Percentiles rank a stretch among this genome's conserved stretches.
These are phyloP conservation scores for Pipistrellus pipistrellus DNA, from an alignment of 2,797 vertebrate genomes.

Conservation along the genomic window DNA sequence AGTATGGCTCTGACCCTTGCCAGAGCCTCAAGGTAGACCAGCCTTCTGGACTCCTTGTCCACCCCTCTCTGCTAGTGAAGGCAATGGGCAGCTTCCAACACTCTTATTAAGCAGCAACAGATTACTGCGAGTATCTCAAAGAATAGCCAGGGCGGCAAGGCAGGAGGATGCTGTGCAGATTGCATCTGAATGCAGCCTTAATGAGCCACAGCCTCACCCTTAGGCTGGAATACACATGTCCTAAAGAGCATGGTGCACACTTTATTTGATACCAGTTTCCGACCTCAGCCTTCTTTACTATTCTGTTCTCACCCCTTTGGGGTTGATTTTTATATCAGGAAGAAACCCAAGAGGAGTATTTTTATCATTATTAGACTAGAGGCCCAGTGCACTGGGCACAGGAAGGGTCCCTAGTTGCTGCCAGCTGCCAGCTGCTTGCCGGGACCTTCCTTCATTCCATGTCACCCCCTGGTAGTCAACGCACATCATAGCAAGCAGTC, in stretches of 20 bases:
- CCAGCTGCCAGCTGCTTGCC: too few species aligned
- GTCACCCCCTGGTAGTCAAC: too few species aligned
- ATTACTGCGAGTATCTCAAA: not conserved
- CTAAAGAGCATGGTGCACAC: not conserved
- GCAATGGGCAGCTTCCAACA: too few species aligned
- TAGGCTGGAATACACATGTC: not conserved
- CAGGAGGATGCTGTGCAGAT: not conserved
- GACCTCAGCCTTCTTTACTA: not conserved
- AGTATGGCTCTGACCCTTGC: too few species aligned
- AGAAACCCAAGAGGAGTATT: not conserved
- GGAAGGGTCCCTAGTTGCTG: too few species aligned
- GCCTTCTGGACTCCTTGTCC: too few species aligned
- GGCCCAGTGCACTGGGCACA: too few species aligned
- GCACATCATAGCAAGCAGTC: too few species aligned
- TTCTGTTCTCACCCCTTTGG: slow-evolving; percentile 15
- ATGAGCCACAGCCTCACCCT: not conserved
- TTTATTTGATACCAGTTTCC: not conserved
- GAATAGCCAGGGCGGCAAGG: not conserved
- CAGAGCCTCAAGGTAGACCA: too few species aligned
- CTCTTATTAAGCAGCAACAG: not conserved
- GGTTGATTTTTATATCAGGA: slow-evolving; percentile 12
- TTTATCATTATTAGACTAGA: not conserved
- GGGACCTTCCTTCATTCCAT: too few species aligned
- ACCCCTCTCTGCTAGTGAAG: too few species aligned
- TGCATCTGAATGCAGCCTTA: not conserved